Evolutionary conservation across 2,113 vertebrate species (phyloP).

Genomic region (Antechinus flavipes): DNA sequence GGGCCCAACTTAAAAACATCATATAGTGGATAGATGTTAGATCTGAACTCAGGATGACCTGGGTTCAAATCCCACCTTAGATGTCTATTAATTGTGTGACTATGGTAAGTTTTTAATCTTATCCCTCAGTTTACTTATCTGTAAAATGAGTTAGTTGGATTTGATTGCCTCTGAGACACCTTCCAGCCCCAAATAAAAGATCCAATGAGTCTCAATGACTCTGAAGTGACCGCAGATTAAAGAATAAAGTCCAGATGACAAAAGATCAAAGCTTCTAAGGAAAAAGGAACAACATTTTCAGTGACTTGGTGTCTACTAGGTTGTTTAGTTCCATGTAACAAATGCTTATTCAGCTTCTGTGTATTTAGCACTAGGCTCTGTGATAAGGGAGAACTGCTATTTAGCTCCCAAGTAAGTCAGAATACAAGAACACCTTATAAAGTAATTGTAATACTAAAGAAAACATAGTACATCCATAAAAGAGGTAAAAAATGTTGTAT

Average conservation of each 20-base stretch:
- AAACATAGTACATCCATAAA: too few relatives aligned
- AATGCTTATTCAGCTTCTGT: not conserved
- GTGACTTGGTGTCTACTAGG: too few relatives aligned
- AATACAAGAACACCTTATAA: not conserved
- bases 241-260: not conserved
- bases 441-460: not conserved
- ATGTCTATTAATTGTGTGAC: not conserved
- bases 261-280: not conserved
- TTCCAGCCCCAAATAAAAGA: constrained; percentile 17
- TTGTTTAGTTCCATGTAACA: too few relatives aligned
- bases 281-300: not conserved
- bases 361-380: not conserved
- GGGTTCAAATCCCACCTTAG: not conserved
- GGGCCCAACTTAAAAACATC: not conserved
- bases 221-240: not conserved
- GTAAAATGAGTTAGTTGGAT: not conserved
- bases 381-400: not conserved
- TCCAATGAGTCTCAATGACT: not conserved
- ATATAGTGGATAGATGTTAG: not conserved
- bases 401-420: not conserved
- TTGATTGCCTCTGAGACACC: not conserved
- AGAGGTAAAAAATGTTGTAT: too few relatives aligned
- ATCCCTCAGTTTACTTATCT: not conserved
- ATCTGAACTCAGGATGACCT: not conserved
- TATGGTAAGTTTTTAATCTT: not conserved